A percentile compares a stretch with the other conserved stretches of the same genome.
Conservation (phyloP, 1,140 invertebrate species). For the Lepidotrigona ventralis region DNA sequence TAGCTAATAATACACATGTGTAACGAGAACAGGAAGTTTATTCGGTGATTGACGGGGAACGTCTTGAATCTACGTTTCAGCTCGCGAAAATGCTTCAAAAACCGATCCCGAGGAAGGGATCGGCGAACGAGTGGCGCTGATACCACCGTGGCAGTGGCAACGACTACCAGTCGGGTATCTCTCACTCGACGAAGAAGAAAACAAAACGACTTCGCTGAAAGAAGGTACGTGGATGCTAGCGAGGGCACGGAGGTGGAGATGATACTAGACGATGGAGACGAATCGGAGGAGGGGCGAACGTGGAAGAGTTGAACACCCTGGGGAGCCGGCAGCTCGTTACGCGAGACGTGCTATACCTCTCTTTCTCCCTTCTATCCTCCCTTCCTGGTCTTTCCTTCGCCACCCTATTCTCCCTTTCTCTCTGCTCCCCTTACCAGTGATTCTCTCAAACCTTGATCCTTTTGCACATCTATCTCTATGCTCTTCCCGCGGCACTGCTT, state of each 20-base stretch:
- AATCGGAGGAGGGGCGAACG: constrained; percentile 56
- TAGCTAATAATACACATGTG: not conserved
- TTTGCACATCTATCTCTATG: constrained; percentile 45
- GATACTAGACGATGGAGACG: constrained; percentile 54
- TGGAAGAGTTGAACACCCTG: constrained; percentile 73
- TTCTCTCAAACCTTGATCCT: constrained; percentile 46
- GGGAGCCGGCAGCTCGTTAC: constrained; percentile 79
- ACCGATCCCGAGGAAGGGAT: constrained; percentile 3
- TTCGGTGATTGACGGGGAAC: not conserved
- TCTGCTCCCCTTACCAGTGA: not conserved
- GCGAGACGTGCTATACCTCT: constrained; percentile 75
- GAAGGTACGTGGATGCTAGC: constrained; percentile 55
- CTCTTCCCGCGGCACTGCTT: constrained; percentile 25
- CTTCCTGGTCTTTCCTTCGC: constrained; percentile 50
- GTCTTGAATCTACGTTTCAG: not conserved
- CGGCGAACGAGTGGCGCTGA: constrained; percentile 25
- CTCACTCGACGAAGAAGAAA: constrained; percentile 60
- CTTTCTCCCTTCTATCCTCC: constrained; percentile 63
- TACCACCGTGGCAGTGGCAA: constrained; percentile 39
- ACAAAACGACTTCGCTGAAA: constrained; percentile 68
- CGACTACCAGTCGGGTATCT: constrained; percentile 63
- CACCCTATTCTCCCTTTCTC: constrained; percentile 47
- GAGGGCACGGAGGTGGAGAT: constrained; percentile 50
- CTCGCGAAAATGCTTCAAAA: not conserved
- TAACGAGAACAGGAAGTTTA: not conserved